Evolutionary conservation across 2,888 invertebrate genomes (phyloP).

Genomic region (Hydrotaea diabolus): DNA sequence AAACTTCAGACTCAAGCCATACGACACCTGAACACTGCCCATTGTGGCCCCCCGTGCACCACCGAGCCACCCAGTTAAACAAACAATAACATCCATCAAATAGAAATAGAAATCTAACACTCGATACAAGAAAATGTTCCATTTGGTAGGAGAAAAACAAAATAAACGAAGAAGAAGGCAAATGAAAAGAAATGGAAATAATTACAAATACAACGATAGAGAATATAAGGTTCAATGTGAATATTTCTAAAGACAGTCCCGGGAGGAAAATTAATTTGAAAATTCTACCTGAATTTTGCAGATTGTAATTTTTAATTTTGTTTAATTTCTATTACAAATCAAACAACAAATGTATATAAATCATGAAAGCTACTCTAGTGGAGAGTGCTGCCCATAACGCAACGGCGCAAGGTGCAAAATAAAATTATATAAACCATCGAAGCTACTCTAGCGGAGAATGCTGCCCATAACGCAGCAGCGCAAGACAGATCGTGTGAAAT

Average conservation of each 20-base stretch:
- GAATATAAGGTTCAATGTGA: background rate
- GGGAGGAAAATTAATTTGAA: too few relatives aligned
- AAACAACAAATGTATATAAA: too few relatives aligned
- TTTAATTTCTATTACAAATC: too few relatives aligned
- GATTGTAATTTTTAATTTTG: too few relatives aligned
- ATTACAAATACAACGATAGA: background rate
- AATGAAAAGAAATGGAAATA: background rate
- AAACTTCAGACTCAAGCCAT: background rate
- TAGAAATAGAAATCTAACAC: background rate
- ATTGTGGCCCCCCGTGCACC: background rate
- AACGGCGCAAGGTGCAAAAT: too few relatives aligned
- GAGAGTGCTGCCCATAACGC: too few relatives aligned
- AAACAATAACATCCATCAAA: background rate
- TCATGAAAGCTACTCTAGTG: too few relatives aligned
- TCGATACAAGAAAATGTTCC: background rate
- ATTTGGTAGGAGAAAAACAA: background rate
- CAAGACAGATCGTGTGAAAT: too few relatives aligned
- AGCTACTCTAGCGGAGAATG: too few relatives aligned
- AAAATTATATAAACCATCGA: too few relatives aligned
- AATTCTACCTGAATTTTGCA: too few relatives aligned
- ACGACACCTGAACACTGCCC: background rate
- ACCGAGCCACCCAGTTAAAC: background rate
- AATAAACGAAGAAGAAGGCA: background rate
- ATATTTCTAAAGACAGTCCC: background rate
- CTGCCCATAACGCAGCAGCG: too few relatives aligned